Conservation (phyloP, 2,113 vertebrate species). For the Chamaea fasciata region DNA sequence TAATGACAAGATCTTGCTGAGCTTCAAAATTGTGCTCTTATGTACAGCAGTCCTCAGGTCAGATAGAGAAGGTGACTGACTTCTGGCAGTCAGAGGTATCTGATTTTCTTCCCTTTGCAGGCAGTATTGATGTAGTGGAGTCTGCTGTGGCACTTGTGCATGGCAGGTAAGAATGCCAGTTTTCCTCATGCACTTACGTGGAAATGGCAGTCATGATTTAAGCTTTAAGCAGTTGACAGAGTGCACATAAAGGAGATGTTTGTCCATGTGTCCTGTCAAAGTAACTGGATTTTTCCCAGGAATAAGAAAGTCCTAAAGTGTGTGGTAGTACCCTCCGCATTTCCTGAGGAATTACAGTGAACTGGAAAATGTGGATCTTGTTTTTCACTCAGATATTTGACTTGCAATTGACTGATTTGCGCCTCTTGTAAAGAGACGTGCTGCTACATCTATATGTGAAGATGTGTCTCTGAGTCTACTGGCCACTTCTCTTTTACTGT, state of each 20-base stretch:
- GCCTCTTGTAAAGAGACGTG: neutral
- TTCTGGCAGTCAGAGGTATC: neutral
- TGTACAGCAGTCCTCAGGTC: neutral
- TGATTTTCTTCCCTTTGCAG: neutral
- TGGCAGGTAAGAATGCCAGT: neutral
- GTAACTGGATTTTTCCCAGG: neutral
- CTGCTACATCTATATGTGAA: neutral
- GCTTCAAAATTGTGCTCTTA: neutral
- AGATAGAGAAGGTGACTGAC: neutral
- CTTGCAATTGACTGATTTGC: neutral
- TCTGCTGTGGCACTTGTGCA: neutral
- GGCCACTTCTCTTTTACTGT: neutral
- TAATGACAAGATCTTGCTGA: neutral
- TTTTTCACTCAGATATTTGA: neutral
- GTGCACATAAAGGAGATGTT: neutral
- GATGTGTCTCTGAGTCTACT: neutral
- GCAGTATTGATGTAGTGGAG: neutral
- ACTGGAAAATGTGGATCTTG: neutral
- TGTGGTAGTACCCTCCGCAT: neutral
- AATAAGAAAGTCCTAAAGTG: neutral
- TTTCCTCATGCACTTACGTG: rapidly evolving
- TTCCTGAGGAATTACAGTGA: neutral
- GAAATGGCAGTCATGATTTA: neutral
- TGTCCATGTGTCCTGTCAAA: neutral
- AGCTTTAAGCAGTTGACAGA: neutral